Conservation (phyloP, 2,888 invertebrate genomes). For the Tortrix viridana region DNA sequence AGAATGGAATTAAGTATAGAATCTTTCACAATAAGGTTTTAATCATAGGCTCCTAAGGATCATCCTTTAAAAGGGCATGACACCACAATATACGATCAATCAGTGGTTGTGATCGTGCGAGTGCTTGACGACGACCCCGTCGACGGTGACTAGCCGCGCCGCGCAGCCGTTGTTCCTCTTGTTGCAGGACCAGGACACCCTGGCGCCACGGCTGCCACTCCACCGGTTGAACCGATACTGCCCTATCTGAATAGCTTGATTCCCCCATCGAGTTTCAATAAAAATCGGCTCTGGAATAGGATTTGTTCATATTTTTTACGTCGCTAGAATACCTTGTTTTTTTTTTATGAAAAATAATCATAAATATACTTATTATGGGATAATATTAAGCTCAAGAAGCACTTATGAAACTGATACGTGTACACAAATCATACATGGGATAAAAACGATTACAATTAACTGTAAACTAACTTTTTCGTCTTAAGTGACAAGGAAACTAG, state of each 20-base stretch:
- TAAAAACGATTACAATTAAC: too few relatives aligned
- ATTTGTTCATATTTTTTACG: too few relatives aligned
- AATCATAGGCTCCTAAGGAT: too few relatives aligned
- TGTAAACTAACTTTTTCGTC: too few relatives aligned
- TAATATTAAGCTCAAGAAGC: too few relatives aligned
- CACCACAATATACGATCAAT: background rate
- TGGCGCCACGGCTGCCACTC: constrained; percentile 15
- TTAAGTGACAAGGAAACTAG: too few relatives aligned
- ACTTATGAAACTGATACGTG: too few relatives aligned
- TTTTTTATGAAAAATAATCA: too few relatives aligned
- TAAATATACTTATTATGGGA: too few relatives aligned
- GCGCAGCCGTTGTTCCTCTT: constrained; percentile 38
- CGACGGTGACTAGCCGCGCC: constrained; percentile 37
- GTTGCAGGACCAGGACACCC: constrained; percentile 27
- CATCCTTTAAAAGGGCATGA: too few relatives aligned
- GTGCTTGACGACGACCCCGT: constrained; percentile 30
- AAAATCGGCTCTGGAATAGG: constrained; percentile 36
- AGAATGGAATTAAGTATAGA: background rate
- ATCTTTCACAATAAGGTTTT: background rate
- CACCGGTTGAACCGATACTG: constrained; percentile 28
- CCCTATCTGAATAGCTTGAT: constrained; percentile 28
- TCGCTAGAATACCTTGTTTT: too few relatives aligned
- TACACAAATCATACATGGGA: too few relatives aligned
- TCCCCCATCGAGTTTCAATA: constrained; percentile 21
- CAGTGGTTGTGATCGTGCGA: constrained; percentile 28